A percentile compares a stretch with the other conserved stretches of the same genome.
These are phyloP conservation scores for Leptopilina syphax DNA, from an alignment of 2,888 invertebrate genomes.

Conservation along the genomic window DNA sequence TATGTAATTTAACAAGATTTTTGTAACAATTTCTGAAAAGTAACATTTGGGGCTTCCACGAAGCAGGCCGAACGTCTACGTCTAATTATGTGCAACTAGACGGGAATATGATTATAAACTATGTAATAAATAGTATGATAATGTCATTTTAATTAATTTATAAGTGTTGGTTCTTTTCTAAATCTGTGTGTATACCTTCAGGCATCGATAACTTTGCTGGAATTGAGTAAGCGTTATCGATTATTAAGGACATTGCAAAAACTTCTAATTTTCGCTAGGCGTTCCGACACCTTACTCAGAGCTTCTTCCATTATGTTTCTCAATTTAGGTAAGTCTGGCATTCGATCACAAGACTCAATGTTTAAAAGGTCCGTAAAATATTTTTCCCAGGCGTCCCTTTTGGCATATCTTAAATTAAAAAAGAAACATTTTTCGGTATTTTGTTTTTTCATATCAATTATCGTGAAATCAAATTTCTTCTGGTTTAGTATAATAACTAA, in stretches of 20 bases:
- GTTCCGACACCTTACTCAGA: slow-evolving; percentile 66
- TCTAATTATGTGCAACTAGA: slow-evolving; percentile 49
- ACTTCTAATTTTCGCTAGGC: slow-evolving; percentile 67
- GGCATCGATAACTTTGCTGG: slow-evolving; percentile 40
- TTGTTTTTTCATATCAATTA: no score
- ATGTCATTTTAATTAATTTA: slow-evolving; percentile 65
- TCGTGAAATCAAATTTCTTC: no score
- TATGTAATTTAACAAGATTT: slow-evolving; percentile 10
- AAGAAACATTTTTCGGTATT: no score
- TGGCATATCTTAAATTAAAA: slow-evolving; percentile 80
- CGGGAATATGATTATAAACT: slow-evolving; percentile 56
- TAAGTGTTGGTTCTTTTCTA: slow-evolving; percentile 65
- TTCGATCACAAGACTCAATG: slow-evolving; percentile 85
- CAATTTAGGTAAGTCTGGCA: slow-evolving; percentile 85
- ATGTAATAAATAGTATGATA: slow-evolving; percentile 72
- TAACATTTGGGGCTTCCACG: slow-evolving; percentile 58
- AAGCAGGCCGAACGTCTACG: slow-evolving; percentile 63
- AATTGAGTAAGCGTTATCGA: slow-evolving; percentile 73
- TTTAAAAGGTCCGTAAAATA: slow-evolving; percentile 90
- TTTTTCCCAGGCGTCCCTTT: slow-evolving; percentile 86
- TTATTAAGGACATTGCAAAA: slow-evolving; percentile 74
- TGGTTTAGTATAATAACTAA: no score
- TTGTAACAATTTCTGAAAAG: slow-evolving; percentile 42
- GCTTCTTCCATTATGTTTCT: slow-evolving; percentile 73
- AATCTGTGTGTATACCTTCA: slow-evolving; percentile 60